A percentile compares a stretch with the other conserved stretches of the same genome.
Evolutionary conservation across 2,113 vertebrate species (phyloP).

Genomic region (Lates calcarifer): DNA sequence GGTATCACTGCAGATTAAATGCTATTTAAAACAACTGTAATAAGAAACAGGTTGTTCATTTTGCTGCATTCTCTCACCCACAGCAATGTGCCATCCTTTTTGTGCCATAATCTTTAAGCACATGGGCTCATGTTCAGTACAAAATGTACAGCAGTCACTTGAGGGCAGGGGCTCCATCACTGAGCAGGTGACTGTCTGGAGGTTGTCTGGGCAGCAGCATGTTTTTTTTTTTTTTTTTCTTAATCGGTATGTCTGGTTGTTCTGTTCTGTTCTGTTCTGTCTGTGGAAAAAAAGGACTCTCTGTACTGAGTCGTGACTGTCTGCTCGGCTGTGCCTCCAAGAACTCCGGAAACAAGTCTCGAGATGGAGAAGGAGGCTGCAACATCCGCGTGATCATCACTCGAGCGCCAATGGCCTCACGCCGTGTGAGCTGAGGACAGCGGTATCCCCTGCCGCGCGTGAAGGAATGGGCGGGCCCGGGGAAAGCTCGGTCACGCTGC

Average conservation of each 20-base stretch:
- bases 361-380: conserved; percentile 80
- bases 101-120: background rate
- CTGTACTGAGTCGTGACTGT: conserved; percentile 72
- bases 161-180: conserved; percentile 44
- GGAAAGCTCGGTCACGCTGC: conserved; percentile 82
- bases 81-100: too few species aligned
- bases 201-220: conserved; percentile 45
- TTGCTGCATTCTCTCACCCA: background rate
- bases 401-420: conserved; percentile 68
- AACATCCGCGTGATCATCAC: conserved; percentile 78
- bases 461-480: conserved; percentile 72
- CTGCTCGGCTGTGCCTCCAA: conserved; percentile 62
- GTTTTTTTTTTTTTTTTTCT: background rate
- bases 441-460: conserved; percentile 81
- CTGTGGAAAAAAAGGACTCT: conserved; percentile 31
- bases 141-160: background rate
- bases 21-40: background rate
- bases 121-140: background rate
- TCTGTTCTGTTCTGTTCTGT: conserved; percentile 45
- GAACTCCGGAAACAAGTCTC: conserved; percentile 85
- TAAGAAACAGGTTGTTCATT: background rate
- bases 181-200: too few species aligned
- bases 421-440: conserved; percentile 49
- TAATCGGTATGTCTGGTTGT: conserved; percentile 29
- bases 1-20: background rate